Evolutionary conservation across 2,888 invertebrate species (phyloP).

Genomic region (Barypeithes pellucidus): DNA sequence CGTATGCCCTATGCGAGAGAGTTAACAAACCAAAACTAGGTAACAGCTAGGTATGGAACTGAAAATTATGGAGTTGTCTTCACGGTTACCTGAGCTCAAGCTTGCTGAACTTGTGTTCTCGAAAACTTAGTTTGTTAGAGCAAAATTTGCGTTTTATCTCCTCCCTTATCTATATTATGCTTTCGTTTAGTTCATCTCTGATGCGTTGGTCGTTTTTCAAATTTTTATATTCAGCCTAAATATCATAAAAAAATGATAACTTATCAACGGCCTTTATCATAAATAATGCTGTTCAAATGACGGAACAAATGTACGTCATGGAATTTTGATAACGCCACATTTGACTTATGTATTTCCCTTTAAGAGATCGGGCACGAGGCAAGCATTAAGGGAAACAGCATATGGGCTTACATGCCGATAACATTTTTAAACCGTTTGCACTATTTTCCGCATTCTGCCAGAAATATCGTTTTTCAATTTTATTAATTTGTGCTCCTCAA

Average conservation of each 20-base stretch:
- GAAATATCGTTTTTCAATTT: conserved; percentile 20
- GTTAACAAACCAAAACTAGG: neutral
- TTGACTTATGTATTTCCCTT: conserved; percentile 32
- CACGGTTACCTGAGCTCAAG: neutral
- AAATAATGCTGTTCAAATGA: neutral
- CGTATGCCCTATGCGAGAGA: too few species aligned
- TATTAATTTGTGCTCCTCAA: too few species aligned
- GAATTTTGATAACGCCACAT: conserved; percentile 23
- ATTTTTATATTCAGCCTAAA: too few species aligned
- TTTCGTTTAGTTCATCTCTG: neutral
- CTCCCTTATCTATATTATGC: neutral
- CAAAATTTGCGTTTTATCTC: neutral
- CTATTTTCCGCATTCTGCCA: conserved; percentile 9
- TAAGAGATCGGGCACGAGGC: conserved; percentile 22
- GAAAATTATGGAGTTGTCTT: neutral
- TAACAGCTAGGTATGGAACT: neutral
- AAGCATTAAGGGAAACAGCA: conserved; percentile 27
- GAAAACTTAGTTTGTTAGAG: conserved; percentile 16
- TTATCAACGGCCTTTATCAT: neutral
- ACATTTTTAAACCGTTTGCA: conserved; percentile 33
- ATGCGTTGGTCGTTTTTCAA: too few species aligned
- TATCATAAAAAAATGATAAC: neutral
- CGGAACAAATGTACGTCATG: conserved; percentile 15
- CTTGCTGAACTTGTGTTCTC: neutral
- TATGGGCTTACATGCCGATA: conserved; percentile 29